Conservation (phyloP, 2,888 invertebrate genomes). For the Pyrocoelia pectoralis region DNA sequence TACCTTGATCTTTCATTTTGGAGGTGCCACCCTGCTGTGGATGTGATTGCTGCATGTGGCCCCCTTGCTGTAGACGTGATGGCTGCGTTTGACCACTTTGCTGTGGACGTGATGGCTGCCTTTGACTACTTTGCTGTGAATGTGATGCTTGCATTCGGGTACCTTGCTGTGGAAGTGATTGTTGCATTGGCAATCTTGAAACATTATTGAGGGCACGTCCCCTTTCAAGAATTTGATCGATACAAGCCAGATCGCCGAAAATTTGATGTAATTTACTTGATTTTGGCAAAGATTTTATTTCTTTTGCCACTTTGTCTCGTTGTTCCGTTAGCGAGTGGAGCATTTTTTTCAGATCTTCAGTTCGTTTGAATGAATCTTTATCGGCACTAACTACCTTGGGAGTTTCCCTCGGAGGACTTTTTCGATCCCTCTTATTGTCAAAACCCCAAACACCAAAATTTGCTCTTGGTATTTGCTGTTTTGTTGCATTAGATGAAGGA, state of each 20-base stretch:
- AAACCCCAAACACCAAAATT: conserved; percentile 42
- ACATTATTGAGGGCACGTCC: conserved; percentile 3
- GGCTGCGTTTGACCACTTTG: too few species aligned
- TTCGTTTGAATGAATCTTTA: neutral
- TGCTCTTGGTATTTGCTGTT: conserved; percentile 26
- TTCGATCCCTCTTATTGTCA: conserved; percentile 5
- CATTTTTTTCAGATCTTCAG: conserved; percentile 51
- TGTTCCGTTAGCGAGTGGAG: conserved; percentile 54
- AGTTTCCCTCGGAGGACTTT: neutral
- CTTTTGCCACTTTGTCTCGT: conserved; percentile 54
- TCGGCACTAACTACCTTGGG: neutral
- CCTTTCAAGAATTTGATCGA: conserved; percentile 30
- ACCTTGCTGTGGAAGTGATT: neutral
- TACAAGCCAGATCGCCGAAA: conserved; percentile 25
- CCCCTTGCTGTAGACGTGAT: neutral
- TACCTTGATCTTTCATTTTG: too few species aligned
- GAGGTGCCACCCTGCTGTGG: neutral
- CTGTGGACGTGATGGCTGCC: too few species aligned
- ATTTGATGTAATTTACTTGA: conserved; percentile 47
- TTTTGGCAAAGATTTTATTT: conserved; percentile 50
- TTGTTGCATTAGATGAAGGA: conserved; percentile 5
- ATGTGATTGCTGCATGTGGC: neutral
- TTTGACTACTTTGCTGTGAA: too few species aligned
- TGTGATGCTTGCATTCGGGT: neutral
- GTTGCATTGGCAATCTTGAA: neutral